Conservation (phyloP, 1,140 invertebrate genomes). For the Trichomalopsis sarcophagae region DNA sequence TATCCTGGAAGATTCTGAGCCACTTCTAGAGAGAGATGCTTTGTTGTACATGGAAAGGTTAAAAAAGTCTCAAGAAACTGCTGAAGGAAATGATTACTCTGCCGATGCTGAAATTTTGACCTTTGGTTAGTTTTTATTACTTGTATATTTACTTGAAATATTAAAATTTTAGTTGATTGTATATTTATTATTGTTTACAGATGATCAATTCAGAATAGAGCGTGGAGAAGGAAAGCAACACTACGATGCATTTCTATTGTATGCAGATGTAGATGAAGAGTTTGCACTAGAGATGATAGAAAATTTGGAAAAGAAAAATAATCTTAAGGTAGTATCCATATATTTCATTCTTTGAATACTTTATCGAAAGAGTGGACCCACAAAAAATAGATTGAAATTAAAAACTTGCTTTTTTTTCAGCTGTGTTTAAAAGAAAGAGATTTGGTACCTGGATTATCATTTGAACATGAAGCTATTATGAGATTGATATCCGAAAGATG, state of each 20-base stretch:
- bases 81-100: conserved; percentile 54
- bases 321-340: conserved; percentile 76
- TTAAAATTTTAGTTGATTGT: conserved; percentile 41
- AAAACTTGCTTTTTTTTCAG: conserved; percentile 68
- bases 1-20: conserved; percentile 77
- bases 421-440: conserved; percentile 82
- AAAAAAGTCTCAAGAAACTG: conserved; percentile 56
- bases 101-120: conserved; percentile 63
- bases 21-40: conserved; percentile 68
- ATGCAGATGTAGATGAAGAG: conserved; percentile 80
- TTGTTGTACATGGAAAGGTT: conserved; percentile 61
- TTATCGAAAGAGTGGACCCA: too few species aligned
- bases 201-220: conserved; percentile 74
- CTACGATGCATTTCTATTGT: conserved; percentile 85
- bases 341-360: background rate
- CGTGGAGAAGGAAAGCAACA: conserved; percentile 75
- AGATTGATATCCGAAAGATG: conserved; percentile 84
- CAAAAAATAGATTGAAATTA: conserved; percentile 6
- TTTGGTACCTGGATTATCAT: conserved; percentile 78
- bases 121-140: conserved; percentile 63
- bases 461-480: conserved; percentile 83
- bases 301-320: conserved; percentile 78
- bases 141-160: conserved; percentile 45
- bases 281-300: conserved; percentile 79
- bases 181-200: conserved; percentile 61